Percentiles rank a stretch among this genome's conserved stretches.
phyloP scores from a whole-genome alignment of 1,140 invertebrate genomes.

The Drosophila kurseongensis region DNA sequence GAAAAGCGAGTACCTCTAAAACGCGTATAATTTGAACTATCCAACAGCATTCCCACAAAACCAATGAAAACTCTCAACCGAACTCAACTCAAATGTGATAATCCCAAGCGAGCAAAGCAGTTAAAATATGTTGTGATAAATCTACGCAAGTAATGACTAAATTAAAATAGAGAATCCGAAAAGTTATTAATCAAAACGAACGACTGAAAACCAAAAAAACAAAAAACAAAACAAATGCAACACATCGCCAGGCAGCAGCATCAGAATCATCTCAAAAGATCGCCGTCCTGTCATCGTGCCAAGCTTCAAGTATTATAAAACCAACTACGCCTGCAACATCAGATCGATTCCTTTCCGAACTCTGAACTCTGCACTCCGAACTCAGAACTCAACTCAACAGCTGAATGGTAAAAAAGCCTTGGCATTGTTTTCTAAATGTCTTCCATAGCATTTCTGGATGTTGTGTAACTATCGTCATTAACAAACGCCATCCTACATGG shows the following conservation, averaged over 20 bases:
- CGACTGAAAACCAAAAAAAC: constrained; percentile 32
- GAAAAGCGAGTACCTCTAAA: constrained; percentile 7
- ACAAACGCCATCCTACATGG: constrained; percentile 59
- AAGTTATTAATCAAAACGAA: constrained; percentile 26
- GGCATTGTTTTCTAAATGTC: constrained; percentile 62
- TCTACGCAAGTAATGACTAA: constrained; percentile 24
- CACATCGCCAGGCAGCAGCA: constrained; percentile 15
- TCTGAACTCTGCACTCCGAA: constrained; percentile 6
- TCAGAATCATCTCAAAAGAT: constrained; percentile 38
- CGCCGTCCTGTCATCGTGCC: constrained; percentile 21
- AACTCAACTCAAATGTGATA: constrained; percentile 61
- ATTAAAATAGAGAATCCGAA: constrained; percentile 5
- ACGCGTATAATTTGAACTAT: constrained; percentile 38
- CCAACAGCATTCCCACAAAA: constrained; percentile 62
- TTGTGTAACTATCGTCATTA: constrained; percentile 78
- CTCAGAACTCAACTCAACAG: constrained; percentile 31
- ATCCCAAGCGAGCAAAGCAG: constrained; percentile 24
- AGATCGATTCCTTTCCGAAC: neutral
- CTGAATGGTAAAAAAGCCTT: constrained; percentile 77
- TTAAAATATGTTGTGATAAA: constrained; percentile 40
- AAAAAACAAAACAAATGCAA: constrained; percentile 16
- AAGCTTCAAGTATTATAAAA: constrained; percentile 35
- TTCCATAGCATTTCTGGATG: constrained; percentile 70
- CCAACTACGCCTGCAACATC: constrained; percentile 4
- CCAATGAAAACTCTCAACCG: constrained; percentile 41